Evolutionary conservation across 2,888 invertebrate species (phyloP).

Genomic region (Amphipyra tragopoginis): DNA sequence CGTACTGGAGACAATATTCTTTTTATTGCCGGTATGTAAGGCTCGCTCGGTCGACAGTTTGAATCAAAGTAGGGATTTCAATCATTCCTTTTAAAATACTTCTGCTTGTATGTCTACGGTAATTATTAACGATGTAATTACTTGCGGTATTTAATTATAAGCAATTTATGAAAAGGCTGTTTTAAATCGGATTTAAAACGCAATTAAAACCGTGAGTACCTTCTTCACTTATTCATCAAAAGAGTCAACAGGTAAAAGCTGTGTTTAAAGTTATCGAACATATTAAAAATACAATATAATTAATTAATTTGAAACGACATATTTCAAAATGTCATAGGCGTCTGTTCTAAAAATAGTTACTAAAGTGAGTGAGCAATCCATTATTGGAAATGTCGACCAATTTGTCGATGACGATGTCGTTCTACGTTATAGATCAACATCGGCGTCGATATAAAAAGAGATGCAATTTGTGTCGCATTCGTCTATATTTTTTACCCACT

Average conservation of each 20-base stretch:
- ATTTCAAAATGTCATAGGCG: constrained; percentile 12
- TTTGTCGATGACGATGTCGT: constrained; percentile 28
- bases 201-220: too few relatives aligned
- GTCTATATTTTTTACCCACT: background rate
- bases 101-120: background rate
- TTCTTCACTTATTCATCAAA: too few relatives aligned
- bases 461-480: constrained; percentile 29
- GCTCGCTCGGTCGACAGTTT: constrained; percentile 18
- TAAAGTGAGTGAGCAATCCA: constrained; percentile 37
- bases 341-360: constrained; percentile 26
- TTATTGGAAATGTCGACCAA: constrained; percentile 42
- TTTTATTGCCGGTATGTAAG: constrained; percentile 50
- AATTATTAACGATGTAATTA: constrained; percentile 2
- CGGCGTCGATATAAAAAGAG: constrained; percentile 12
- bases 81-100: constrained; percentile 29
- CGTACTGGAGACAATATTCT: constrained; percentile 43
- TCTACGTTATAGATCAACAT: constrained; percentile 27
- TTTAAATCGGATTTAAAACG: too few relatives aligned
- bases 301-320: constrained; percentile 7
- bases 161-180: background rate
- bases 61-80: constrained; percentile 15
- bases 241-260: too few relatives aligned
- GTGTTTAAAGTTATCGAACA: background rate
- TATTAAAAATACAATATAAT: background rate
- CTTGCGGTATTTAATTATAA: constrained; percentile 2